phyloP scores from a whole-genome alignment of 2,113 vertebrate genomes.

The Poeciliopsis prolifica region DNA sequence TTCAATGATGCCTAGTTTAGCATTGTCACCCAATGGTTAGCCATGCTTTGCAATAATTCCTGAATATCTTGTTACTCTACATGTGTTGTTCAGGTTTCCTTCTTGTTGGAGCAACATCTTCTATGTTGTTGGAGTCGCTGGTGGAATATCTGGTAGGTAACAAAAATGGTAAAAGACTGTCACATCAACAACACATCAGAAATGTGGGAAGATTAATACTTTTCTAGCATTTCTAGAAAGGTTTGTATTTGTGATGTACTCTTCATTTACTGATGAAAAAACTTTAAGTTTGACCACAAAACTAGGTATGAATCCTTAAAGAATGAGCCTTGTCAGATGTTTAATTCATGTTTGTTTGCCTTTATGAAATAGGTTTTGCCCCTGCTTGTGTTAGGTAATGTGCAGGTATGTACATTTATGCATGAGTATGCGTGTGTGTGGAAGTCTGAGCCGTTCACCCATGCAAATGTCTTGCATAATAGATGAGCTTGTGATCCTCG shows the following conservation, averaged over 20 bases:
- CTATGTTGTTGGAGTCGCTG: not conserved
- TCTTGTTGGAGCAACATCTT: not conserved
- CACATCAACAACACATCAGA: too few relatives aligned
- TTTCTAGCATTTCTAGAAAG: too few relatives aligned
- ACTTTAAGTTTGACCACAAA: not conserved
- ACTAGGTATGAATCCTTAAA: not conserved
- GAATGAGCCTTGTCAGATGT: not conserved
- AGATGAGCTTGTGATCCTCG: conserved; percentile 58
- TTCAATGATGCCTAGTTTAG: not conserved
- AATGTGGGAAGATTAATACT: too few relatives aligned
- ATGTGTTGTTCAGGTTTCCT: not conserved
- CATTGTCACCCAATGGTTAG: not conserved
- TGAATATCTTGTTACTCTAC: not conserved
- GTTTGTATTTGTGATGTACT: not conserved
- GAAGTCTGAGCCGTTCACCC: conserved; percentile 42
- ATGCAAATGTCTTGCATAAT: conserved; percentile 61
- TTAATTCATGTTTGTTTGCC: not conserved
- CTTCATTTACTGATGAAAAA: not conserved
- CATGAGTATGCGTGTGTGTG: conserved; percentile 26
- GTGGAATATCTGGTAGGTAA: too few relatives aligned
- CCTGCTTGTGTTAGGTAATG: not conserved
- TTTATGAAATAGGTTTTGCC: not conserved
- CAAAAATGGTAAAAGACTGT: too few relatives aligned
- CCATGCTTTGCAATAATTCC: not conserved
- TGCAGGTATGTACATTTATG: conserved; percentile 11